Evolutionary conservation across 1,140 invertebrate genomes (phyloP), one percentile per base, ranked within the genome.

Genomic region (Drosophila repletoides): DNA sequence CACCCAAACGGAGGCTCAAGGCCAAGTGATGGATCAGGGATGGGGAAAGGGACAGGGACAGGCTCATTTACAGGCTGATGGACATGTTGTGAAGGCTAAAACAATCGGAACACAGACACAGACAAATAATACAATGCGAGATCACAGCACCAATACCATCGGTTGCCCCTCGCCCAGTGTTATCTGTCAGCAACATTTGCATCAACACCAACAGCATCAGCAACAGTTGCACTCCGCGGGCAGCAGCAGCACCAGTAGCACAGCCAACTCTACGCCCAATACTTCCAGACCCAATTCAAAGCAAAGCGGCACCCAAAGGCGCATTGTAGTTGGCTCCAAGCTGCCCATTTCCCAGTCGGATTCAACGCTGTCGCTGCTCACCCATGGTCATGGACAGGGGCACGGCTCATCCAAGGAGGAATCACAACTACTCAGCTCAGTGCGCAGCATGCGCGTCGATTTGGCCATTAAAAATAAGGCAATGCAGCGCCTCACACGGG

Each of bases 381-480:
- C 72, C 67, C 43, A 67, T 21, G 59, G 72, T 4, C 43, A 46
- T 21, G 5, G 33, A 7, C 24, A 21, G 9, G 28, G 63, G 12
- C 33, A 61, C 72, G 41, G 6, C 2, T 0, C 43, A 19, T 10
- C 38, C 59, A 95, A 95, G 88, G 94, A 95, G 72, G 95, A 96
- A 60, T 91, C 93, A 2, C 94, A 96, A 90, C 90, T 96, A 5
- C 87, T 95, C 7, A 95, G 95, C 0, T 95, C 95, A 0, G 95
- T 96, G 76, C 92, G 95, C 43, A 95, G 95, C 1, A 90, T 96
- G 63, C 94, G 95, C 80, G 84, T 93, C 0, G 95, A 96, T 81
- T 68, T 96, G 29, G 91, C 92, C 4, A 93, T 93, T 24, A 95
- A 95, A 76, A 95, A 96, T 53, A 94, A 95, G 64, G 91, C 92